Conservation (phyloP, 64 coral and sea anemone species). For the Pachyseris speciosa region DNA sequence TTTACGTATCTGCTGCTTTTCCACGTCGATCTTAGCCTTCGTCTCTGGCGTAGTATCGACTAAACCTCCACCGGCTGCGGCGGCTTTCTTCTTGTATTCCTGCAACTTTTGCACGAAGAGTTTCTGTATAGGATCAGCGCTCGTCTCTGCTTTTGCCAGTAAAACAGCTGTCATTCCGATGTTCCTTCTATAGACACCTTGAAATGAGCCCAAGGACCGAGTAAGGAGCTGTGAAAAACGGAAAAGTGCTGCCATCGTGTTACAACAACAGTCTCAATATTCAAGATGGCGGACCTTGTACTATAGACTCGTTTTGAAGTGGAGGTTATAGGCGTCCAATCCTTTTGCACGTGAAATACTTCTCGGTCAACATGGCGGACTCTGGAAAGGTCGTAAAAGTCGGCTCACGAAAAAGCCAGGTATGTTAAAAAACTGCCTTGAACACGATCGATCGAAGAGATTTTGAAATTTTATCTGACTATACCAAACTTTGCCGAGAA, state of each 20-base stretch:
- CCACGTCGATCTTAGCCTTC: constrained; percentile 79
- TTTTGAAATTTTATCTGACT: not conserved
- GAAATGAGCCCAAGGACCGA: not conserved
- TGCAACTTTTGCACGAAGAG: constrained; percentile 90
- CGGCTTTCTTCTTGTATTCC: constrained; percentile 91
- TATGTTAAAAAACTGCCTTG: not conserved
- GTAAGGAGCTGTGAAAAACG: constrained; percentile 46
- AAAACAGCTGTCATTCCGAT: constrained; percentile 68
- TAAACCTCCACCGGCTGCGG: constrained; percentile 77
- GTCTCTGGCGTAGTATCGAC: constrained; percentile 77
- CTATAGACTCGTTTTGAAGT: constrained; percentile 55
- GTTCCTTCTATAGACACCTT: constrained; percentile 49
- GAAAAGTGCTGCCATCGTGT: constrained; percentile 71
- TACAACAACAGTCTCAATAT: not conserved
- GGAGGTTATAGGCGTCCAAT: not conserved
- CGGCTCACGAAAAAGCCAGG: constrained; percentile 95
- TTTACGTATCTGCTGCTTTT: constrained; percentile 89
- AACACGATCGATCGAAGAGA: not conserved
- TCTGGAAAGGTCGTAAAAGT: constrained; percentile 45
- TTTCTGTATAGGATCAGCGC: constrained; percentile 82
- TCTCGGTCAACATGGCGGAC: constrained; percentile 4
- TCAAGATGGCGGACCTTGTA: constrained; percentile 76
- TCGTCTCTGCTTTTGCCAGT: constrained; percentile 77
- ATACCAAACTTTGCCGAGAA: not conserved
- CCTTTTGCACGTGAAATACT: not conserved